Percentiles rank a stretch among this genome's conserved stretches.
Evolutionary conservation across 2,888 invertebrate species (phyloP).

Genomic region (Trichogramma dendrolimi): DNA sequence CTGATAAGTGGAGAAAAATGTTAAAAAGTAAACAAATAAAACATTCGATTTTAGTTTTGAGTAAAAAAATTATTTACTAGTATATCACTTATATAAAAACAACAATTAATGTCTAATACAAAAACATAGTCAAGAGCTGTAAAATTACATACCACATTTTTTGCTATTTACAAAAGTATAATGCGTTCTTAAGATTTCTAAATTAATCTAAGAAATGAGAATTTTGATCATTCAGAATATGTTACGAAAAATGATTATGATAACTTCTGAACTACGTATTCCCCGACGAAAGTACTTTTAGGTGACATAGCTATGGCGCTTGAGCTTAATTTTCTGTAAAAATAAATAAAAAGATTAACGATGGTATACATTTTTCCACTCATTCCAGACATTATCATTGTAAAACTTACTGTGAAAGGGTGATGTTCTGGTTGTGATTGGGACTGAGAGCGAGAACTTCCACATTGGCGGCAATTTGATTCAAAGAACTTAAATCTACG

Average conservation of each 20-base stretch:
- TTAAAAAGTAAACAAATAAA: neutral
- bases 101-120: too few relatives aligned
- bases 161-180: too few relatives aligned
- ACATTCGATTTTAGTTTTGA: neutral
- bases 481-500: conserved; percentile 58
- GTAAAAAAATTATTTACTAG: too few relatives aligned
- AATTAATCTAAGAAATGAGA: too few relatives aligned
- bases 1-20: neutral
- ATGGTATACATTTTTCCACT: conserved; percentile 7
- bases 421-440: conserved; percentile 49
- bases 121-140: too few relatives aligned
- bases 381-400: conserved; percentile 10
- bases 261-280: too few relatives aligned
- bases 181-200: too few relatives aligned
- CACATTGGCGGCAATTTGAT: conserved; percentile 59
- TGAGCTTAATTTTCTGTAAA: conserved; percentile 55
- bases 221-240: too few relatives aligned
- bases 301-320: conserved; percentile 60
- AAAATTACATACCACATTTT: too few relatives aligned
- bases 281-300: conserved; percentile 56
- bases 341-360: conserved; percentile 4
- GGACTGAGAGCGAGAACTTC: conserved; percentile 59
- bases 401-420: conserved; percentile 21
- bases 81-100: too few relatives aligned
- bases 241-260: too few relatives aligned